phyloP scores from a whole-genome alignment of 2,888 invertebrate genomes.

The Acronicta alni region DNA sequence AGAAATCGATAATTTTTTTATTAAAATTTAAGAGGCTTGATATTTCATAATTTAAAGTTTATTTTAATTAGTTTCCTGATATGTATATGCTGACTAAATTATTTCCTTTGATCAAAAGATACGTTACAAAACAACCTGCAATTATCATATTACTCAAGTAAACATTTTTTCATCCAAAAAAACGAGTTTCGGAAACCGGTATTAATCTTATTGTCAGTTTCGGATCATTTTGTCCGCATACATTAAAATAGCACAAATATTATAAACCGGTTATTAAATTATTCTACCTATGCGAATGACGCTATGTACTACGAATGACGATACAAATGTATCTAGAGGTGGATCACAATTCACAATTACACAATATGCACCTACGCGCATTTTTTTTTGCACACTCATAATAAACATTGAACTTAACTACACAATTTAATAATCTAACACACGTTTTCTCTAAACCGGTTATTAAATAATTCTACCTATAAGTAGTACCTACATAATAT shows the following conservation, averaged over 20 bases:
- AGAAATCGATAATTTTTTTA: too few relatives aligned
- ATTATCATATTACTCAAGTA: constrained; percentile 15
- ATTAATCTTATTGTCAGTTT: constrained; percentile 7
- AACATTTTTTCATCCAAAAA: constrained; percentile 14
- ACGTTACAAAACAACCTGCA: not conserved
- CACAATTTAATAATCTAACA: too few relatives aligned
- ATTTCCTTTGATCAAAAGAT: not conserved
- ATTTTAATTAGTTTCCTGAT: not conserved
- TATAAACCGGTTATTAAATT: constrained; percentile 1
- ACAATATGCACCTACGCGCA: not conserved
- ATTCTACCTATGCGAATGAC: not conserved
- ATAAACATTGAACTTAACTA: too few relatives aligned
- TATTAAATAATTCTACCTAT: too few relatives aligned
- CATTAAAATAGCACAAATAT: constrained; percentile 1
- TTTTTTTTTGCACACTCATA: too few relatives aligned
- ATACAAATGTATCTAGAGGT: too few relatives aligned
- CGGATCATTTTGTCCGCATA: constrained; percentile 11
- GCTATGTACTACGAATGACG: too few relatives aligned
- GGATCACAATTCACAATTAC: not conserved
- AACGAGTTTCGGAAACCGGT: constrained; percentile 17
- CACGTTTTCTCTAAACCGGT: too few relatives aligned
- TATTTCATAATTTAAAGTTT: not conserved
- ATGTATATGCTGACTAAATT: not conserved
- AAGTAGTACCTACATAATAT: too few relatives aligned
- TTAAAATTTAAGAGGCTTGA: too few relatives aligned